Conservation (phyloP, 2,113 vertebrate species). For the Myrmecobius fasciatus region DNA sequence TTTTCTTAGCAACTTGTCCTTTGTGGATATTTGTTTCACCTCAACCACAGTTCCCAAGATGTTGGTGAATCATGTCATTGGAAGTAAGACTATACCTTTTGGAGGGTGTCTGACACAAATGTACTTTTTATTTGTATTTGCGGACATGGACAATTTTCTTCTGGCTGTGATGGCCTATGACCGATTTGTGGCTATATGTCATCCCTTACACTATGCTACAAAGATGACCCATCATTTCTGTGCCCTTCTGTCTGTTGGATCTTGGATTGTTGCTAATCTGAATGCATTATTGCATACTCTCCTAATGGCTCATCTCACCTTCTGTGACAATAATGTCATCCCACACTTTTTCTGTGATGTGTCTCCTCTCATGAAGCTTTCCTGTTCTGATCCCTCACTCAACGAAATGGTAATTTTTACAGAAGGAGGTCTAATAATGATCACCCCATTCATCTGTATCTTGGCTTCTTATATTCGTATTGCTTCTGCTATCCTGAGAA, state of each 20-base stretch:
- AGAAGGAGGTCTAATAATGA: constrained; percentile 59
- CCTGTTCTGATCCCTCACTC: constrained; percentile 54
- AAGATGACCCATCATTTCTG: constrained; percentile 47
- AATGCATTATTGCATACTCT: constrained; percentile 70
- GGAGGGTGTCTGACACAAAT: constrained; percentile 68
- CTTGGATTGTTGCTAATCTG: constrained; percentile 33
- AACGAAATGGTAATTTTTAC: constrained; percentile 59
- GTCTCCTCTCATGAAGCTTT: constrained; percentile 65
- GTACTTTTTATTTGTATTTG: constrained; percentile 59
- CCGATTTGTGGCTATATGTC: constrained; percentile 66
- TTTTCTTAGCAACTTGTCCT: constrained; percentile 75
- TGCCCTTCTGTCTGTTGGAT: constrained; percentile 43
- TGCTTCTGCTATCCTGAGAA: constrained; percentile 58
- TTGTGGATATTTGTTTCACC: constrained; percentile 75
- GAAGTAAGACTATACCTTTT: constrained; percentile 69
- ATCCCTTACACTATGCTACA: constrained; percentile 66
- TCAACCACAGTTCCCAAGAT: constrained; percentile 73
- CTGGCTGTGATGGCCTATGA: constrained; percentile 79
- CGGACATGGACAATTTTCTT: constrained; percentile 77
- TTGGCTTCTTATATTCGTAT: constrained; percentile 63
- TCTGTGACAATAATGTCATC: constrained; percentile 65
- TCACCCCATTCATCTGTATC: constrained; percentile 48
- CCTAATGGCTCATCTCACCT: constrained; percentile 64
- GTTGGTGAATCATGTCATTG: constrained; percentile 50
- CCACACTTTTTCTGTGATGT: constrained; percentile 80